A percentile compares a stretch with the other conserved stretches of the same genome.
phyloP scores from a whole-genome alignment of 30 jellyfish, hydroid and myxozoan genomes.

The Aurelia coerulea region DNA sequence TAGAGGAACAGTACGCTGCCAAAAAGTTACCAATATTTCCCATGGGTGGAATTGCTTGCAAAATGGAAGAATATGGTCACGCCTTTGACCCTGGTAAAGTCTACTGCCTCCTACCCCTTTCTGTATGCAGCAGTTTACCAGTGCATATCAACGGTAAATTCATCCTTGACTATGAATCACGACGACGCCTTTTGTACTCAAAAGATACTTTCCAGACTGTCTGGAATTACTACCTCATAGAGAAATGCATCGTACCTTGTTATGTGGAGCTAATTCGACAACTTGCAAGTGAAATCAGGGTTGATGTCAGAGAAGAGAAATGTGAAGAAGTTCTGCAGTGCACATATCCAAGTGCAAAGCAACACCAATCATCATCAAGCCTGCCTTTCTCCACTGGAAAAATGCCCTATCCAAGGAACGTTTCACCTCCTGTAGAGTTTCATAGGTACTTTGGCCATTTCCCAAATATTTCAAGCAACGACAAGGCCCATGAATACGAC shows the following conservation, averaged over 20 bases:
- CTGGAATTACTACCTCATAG: slow-evolving; percentile 73
- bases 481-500: slow-evolving; percentile 30
- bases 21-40: slow-evolving; percentile 53
- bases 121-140: slow-evolving; percentile 50
- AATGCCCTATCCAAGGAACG: too few relatives aligned
- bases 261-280: slow-evolving; percentile 40
- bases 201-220: slow-evolving; percentile 33
- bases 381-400: not conserved
- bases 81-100: slow-evolving; percentile 23
- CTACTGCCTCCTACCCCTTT: slow-evolving; percentile 78
- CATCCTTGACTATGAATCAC: slow-evolving; percentile 79
- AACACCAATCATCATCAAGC: not conserved
- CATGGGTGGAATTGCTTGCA: slow-evolving; percentile 75
- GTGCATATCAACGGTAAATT: slow-evolving; percentile 73
- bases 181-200: slow-evolving; percentile 67
- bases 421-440: slow-evolving; percentile 6
- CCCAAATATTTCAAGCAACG: not conserved
- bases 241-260: slow-evolving; percentile 68
- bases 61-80: not conserved
- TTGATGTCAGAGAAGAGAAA: not conserved
- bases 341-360: slow-evolving; percentile 5
- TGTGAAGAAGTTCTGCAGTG: not conserved
- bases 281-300: not conserved
- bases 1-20: slow-evolving; percentile 17
- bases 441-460: slow-evolving; percentile 15